A percentile compares a stretch with the other conserved stretches of the same genome.
Evolutionary conservation across 2,797 vertebrate species (phyloP).

Genomic region (Sarcophilus harrisii): DNA sequence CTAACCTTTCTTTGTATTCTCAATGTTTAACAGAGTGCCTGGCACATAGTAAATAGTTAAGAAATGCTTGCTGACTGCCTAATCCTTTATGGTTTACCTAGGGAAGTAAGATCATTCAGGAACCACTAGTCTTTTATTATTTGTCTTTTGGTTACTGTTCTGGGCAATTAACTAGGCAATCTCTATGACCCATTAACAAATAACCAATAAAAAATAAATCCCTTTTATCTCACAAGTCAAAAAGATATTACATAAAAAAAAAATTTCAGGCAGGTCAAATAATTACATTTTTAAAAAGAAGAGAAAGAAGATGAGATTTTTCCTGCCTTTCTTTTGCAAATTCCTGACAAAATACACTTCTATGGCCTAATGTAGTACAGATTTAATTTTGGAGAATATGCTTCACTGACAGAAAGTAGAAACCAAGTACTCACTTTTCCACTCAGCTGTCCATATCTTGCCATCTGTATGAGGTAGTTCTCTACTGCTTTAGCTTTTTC

Average conservation of each 20-base stretch:
- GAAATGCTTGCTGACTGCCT: background rate
- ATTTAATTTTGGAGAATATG: background rate
- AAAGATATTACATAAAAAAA: background rate
- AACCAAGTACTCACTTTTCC: conserved; percentile 91
- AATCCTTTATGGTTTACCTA: background rate
- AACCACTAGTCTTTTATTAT: background rate
- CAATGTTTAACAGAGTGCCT: background rate
- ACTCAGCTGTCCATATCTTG: conserved; percentile 92
- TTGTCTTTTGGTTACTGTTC: background rate
- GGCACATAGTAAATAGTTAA: background rate
- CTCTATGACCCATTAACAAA: background rate
- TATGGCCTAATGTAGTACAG: conserved; percentile 8
- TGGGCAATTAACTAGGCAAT: background rate
- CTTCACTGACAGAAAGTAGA: background rate
- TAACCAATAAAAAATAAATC: background rate
- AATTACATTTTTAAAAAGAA: conserved; percentile 33
- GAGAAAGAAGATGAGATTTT: background rate
- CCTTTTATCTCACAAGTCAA: background rate
- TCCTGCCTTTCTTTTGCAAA: background rate
- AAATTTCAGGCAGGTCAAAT: background rate
- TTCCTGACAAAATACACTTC: background rate
- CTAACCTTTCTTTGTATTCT: background rate
- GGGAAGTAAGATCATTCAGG: background rate
- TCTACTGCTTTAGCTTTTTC: conserved; percentile 98
- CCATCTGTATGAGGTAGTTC: conserved; percentile 99